phyloP scores from a whole-genome alignment of 2,113 vertebrate species.

The Rhinolophus sinicus region DNA sequence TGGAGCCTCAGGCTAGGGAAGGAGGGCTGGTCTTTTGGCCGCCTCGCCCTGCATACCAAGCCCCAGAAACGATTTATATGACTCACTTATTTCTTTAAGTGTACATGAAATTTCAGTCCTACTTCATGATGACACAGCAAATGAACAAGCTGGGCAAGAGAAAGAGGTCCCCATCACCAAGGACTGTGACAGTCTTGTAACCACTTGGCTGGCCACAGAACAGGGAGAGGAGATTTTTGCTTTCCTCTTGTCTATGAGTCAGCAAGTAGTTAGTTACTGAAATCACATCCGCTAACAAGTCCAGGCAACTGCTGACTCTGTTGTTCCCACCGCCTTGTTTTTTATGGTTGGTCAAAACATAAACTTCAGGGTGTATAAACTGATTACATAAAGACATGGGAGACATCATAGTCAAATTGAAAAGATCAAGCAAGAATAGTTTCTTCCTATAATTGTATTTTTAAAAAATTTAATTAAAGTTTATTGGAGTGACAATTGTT shows the following conservation, averaged over 20 bases:
- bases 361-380: neutral
- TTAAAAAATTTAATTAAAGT: no score
- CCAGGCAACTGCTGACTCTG: conserved; percentile 24
- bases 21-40: neutral
- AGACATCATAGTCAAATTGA: neutral
- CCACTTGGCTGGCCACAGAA: conserved; percentile 11
- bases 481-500: no score
- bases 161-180: neutral
- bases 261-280: conserved; percentile 56
- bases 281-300: conserved; percentile 52
- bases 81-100: neutral
- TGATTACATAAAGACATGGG: neutral
- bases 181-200: neutral
- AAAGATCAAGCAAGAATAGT: conserved; percentile 13
- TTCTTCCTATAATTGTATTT: neutral
- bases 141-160: neutral
- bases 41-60: neutral
- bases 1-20: neutral
- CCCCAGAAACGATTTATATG: neutral
- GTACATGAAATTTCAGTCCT: neutral
- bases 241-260: conserved; percentile 61
- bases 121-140: neutral
- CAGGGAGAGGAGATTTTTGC: neutral
- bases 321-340: neutral
- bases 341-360: neutral